Conservation (phyloP, 64 coral and sea anemone species). For the Porites australiensis region DNA sequence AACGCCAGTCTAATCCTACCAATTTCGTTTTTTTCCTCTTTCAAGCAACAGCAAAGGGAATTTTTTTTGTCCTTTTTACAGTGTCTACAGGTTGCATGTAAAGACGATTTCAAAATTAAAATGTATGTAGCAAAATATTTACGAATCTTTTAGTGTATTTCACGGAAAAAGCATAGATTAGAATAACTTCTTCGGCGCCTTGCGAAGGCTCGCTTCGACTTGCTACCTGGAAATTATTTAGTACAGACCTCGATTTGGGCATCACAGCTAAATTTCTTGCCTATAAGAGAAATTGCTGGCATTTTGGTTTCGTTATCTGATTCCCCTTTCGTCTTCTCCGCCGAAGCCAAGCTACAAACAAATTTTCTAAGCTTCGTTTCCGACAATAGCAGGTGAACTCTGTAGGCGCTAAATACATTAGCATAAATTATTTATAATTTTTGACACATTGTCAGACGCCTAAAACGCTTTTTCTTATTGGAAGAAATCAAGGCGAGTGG, state of each 20-base stretch:
- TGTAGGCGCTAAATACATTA: conserved; percentile 7
- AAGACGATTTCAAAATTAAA: no score
- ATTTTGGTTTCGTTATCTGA: background rate
- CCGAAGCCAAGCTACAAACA: background rate
- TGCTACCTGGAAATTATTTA: background rate
- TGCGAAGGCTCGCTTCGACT: no score
- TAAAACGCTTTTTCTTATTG: background rate
- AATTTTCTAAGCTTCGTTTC: background rate
- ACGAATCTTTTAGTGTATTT: no score
- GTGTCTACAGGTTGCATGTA: no score
- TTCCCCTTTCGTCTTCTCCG: background rate
- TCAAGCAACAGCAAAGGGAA: no score
- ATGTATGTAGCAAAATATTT: no score
- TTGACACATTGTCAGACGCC: background rate
- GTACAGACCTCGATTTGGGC: conserved; percentile 54
- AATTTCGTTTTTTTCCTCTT: no score
- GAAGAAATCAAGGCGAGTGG: background rate
- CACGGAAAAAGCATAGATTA: background rate
- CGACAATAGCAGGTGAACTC: background rate
- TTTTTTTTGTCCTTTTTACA: no score
- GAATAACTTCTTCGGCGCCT: background rate
- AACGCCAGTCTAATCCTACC: no score
- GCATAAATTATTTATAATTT: conserved; percentile 31
- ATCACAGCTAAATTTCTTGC: conserved; percentile 74
- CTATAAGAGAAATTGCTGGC: conserved; percentile 60